A percentile compares a stretch with the other conserved stretches of the same genome.
Conservation (phyloP, 2,888 invertebrate genomes). For the Patella caerulea region DNA sequence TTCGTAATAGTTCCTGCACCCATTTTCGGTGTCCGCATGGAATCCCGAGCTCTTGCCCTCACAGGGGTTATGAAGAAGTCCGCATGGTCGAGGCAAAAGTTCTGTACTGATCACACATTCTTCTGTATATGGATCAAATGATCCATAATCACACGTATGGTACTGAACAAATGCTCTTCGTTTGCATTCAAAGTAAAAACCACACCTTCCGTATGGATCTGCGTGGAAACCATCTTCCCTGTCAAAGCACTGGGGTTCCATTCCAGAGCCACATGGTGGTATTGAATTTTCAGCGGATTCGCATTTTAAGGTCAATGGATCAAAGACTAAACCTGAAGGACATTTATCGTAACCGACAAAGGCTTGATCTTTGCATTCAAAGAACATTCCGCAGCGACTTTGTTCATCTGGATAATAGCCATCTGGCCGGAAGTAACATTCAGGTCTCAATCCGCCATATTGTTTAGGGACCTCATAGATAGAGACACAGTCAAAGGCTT, state of each 20-base stretch:
- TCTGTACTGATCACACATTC: slow-evolving; percentile 39
- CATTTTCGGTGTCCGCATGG: slow-evolving; percentile 30
- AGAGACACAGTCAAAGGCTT: slow-evolving; percentile 40
- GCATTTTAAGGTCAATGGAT: slow-evolving; percentile 40
- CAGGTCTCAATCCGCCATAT: slow-evolving; percentile 42
- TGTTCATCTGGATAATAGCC: slow-evolving; percentile 48
- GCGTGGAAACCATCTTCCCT: slow-evolving; percentile 42
- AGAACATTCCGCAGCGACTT: slow-evolving; percentile 45
- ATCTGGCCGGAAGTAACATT: slow-evolving; percentile 39
- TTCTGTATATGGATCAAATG: slow-evolving; percentile 40
- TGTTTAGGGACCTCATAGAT: slow-evolving; percentile 45
- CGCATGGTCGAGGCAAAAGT: slow-evolving; percentile 43
- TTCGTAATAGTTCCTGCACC: slow-evolving; percentile 39
- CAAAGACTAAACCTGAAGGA: slow-evolving; percentile 39
- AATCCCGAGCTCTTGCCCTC: slow-evolving; percentile 36
- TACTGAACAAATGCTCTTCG: slow-evolving; percentile 34
- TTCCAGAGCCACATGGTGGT: slow-evolving; percentile 42
- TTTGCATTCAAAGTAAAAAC: slow-evolving; percentile 46
- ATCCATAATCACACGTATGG: slow-evolving; percentile 41
- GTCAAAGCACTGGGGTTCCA: slow-evolving; percentile 35
- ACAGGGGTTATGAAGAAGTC: slow-evolving; percentile 43
- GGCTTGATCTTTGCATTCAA: slow-evolving; percentile 36
- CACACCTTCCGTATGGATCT: slow-evolving; percentile 44
- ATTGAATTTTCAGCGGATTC: slow-evolving; percentile 28
- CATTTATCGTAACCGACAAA: slow-evolving; percentile 46